These are phyloP conservation scores for Hycleus phaleratus DNA, from an alignment of 1,140 invertebrate species.

Conservation along the genomic window DNA sequence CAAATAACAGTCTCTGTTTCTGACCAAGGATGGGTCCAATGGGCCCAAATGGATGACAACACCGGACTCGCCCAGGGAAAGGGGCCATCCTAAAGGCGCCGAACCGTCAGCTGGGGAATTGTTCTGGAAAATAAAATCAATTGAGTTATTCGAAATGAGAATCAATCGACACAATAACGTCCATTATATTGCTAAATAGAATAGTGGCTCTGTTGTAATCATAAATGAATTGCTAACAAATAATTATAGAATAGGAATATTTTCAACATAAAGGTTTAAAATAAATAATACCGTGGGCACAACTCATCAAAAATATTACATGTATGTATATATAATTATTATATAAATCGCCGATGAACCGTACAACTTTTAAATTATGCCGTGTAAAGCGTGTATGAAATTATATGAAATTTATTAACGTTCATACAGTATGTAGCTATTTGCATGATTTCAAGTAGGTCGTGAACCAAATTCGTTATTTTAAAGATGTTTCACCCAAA, in stretches of 20 bases:
- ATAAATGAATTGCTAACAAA: too few relatives aligned
- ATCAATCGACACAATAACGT: background rate
- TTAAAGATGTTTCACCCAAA: too few relatives aligned
- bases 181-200: background rate
- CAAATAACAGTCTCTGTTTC: conserved; percentile 39
- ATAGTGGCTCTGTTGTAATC: too few relatives aligned
- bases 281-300: too few relatives aligned
- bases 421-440: background rate
- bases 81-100: conserved; percentile 37
- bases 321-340: too few relatives aligned
- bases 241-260: too few relatives aligned
- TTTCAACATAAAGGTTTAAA: too few relatives aligned
- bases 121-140: conserved; percentile 31
- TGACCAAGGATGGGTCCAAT: conserved; percentile 28
- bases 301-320: too few relatives aligned
- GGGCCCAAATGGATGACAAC: conserved; percentile 35
- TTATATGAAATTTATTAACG: conserved; percentile 3
- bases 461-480: conserved; percentile 5
- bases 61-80: conserved; percentile 35
- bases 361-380: background rate
- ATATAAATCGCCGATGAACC: too few relatives aligned
- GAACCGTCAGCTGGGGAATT: conserved; percentile 22
- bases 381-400: conserved; percentile 2
- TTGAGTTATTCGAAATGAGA: background rate
- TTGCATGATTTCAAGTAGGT: conserved; percentile 1